phyloP scores from a whole-genome alignment of 2,888 invertebrate species.

The Copidosoma aretas region DNA sequence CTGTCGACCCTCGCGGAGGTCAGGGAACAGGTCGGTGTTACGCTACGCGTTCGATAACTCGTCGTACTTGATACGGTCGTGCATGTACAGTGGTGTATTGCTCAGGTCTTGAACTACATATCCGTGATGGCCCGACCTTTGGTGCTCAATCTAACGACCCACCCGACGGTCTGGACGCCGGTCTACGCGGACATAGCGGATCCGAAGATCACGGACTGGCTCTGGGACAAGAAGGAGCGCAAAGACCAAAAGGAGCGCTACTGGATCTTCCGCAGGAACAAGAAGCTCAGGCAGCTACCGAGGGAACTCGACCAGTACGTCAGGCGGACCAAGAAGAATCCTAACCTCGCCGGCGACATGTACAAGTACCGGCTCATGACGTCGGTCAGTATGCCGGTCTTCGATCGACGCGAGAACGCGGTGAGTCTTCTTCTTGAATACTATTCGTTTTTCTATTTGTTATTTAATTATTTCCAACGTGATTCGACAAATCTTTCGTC shows the following conservation, averaged over 20 bases:
- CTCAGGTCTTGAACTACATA: constrained; percentile 83
- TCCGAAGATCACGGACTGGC: constrained; percentile 88
- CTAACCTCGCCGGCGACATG: constrained; percentile 28
- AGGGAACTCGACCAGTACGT: constrained; percentile 71
- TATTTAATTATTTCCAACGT: too few species aligned
- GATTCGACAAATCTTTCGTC: too few species aligned
- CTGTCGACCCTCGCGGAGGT: constrained; percentile 97
- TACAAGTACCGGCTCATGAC: constrained; percentile 81
- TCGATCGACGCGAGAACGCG: constrained; percentile 84
- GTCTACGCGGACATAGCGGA: constrained; percentile 93
- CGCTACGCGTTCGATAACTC: too few species aligned
- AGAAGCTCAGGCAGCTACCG: constrained; percentile 69
- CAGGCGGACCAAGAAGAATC: constrained; percentile 64
- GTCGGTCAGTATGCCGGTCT: constrained; percentile 92
- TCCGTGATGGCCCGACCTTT: constrained; percentile 96
- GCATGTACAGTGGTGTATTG: not conserved
- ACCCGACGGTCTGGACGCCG: constrained; percentile 96
- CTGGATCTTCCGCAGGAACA: constrained; percentile 70
- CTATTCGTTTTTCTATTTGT: too few species aligned
- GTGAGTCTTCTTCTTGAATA: constrained; percentile 65
- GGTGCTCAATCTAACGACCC: constrained; percentile 82
- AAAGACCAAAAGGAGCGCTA: constrained; percentile 80
- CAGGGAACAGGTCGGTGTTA: constrained; percentile 82
- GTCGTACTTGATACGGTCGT: too few species aligned
- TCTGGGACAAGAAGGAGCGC: constrained; percentile 85